Conservation (phyloP, 1,140 invertebrate species). For the Leptestheria dahalacensis region DNA sequence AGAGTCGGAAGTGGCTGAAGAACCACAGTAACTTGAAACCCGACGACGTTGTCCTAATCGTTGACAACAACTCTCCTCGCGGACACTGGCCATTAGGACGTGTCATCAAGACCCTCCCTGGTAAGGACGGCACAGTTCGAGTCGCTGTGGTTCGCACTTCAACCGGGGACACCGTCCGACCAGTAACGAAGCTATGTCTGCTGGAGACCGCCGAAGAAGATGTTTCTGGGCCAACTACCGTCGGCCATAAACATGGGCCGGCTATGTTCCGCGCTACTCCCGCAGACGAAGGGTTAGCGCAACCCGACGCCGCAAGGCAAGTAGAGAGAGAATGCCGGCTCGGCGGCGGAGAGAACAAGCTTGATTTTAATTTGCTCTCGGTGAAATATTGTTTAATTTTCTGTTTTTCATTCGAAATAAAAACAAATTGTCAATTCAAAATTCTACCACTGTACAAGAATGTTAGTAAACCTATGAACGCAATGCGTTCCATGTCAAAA, state of each 20-base stretch:
- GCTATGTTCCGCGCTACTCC: conserved; percentile 13
- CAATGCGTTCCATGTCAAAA: too few relatives aligned
- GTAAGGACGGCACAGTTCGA: neutral
- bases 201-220: neutral
- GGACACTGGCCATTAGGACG: conserved; percentile 5
- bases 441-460: too few relatives aligned
- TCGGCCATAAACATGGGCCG: conserved; percentile 5
- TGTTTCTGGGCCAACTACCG: neutral
- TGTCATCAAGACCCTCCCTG: neutral
- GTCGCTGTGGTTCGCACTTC: neutral
- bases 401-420: too few relatives aligned
- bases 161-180: neutral
- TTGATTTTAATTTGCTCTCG: too few relatives aligned
- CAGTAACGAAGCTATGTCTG: conserved; percentile 9
- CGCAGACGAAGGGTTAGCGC: too few relatives aligned
- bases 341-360: too few relatives aligned
- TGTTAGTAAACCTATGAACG: too few relatives aligned
- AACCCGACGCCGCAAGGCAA: too few relatives aligned
- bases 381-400: too few relatives aligned
- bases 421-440: too few relatives aligned
- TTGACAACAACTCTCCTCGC: neutral
- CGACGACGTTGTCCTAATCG: conserved; percentile 1
- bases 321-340: too few relatives aligned
- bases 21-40: neutral
- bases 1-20: conserved; percentile 10